Evolutionary conservation across 2,888 invertebrate genomes (phyloP).

Genomic region (Euproctis similis): DNA sequence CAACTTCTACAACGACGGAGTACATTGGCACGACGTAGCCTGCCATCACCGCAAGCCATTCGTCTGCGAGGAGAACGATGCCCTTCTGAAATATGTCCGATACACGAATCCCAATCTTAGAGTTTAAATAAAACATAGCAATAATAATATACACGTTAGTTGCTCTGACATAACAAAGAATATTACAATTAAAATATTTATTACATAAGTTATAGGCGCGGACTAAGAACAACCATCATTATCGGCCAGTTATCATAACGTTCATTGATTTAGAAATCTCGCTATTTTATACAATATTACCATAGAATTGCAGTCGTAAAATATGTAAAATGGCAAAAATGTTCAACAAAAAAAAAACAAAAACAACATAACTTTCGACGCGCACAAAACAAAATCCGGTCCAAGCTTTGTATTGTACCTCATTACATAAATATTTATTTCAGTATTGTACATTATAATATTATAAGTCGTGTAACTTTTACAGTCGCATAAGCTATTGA

Average conservation of each 20-base stretch:
- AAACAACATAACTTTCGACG: constrained; percentile 13
- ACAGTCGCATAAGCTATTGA: constrained; percentile 29
- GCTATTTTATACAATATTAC: constrained; percentile 6
- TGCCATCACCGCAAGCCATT: constrained; percentile 93
- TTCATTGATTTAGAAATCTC: background rate
- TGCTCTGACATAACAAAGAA: constrained; percentile 4
- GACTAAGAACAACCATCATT: too few species aligned
- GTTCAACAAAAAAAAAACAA: too few species aligned
- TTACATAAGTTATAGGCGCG: constrained; percentile 15
- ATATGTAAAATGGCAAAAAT: constrained; percentile 6
- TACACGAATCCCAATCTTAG: constrained; percentile 87
- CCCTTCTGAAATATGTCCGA: constrained; percentile 88
- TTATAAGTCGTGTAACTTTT: constrained; percentile 28
- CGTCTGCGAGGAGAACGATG: constrained; percentile 92
- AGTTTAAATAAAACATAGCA: constrained; percentile 62
- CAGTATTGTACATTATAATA: constrained; percentile 40
- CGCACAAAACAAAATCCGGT: constrained; percentile 14
- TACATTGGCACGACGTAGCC: constrained; percentile 94
- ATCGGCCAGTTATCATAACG: too few species aligned
- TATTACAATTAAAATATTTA: constrained; percentile 8
- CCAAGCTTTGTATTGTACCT: constrained; percentile 25
- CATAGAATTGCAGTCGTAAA: background rate
- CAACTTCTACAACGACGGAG: constrained; percentile 93
- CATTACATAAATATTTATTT: constrained; percentile 44
- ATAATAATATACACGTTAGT: background rate